A percentile compares a stretch with the other conserved stretches of the same genome.
Evolutionary conservation across 2,888 invertebrate species (phyloP).

Genomic region (Brenthis ino): DNA sequence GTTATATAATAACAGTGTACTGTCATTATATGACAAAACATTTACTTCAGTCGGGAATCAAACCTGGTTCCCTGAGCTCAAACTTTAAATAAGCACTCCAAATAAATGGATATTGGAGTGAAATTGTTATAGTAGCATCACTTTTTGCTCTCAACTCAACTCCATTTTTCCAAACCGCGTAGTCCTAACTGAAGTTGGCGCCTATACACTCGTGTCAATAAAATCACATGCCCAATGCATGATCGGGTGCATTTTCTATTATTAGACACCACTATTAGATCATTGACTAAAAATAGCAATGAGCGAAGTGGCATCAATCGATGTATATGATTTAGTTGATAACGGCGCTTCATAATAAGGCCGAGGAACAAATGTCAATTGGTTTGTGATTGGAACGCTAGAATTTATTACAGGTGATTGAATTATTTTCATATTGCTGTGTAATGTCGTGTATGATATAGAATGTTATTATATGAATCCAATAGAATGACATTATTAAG

Average conservation of each 20-base stretch:
- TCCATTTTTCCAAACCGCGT: no score
- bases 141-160: no score
- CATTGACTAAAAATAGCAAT: conserved; percentile 65
- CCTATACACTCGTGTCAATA: conserved; percentile 34
- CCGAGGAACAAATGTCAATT: conserved; percentile 8
- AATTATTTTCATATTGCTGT: conserved; percentile 1
- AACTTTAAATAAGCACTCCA: no score
- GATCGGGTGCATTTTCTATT: conserved; percentile 64
- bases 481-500: no score
- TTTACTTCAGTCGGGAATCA: no score
- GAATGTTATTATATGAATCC: background rate
- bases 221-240: conserved; percentile 41
- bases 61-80: no score
- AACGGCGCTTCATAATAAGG: conserved; percentile 15
- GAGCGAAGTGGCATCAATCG: conserved; percentile 43
- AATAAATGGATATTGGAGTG: no score
- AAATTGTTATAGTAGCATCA: no score
- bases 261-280: conserved; percentile 54
- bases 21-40: no score
- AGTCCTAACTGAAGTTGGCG: background rate
- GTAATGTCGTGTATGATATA: background rate
- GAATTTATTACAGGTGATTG: conserved; percentile 2
- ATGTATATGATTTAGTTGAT: conserved; percentile 19
- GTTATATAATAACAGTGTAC: no score
- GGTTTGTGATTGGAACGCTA: background rate